Conservation (phyloP, 1,140 invertebrate species). For the Mactra quadrangularis region DNA sequence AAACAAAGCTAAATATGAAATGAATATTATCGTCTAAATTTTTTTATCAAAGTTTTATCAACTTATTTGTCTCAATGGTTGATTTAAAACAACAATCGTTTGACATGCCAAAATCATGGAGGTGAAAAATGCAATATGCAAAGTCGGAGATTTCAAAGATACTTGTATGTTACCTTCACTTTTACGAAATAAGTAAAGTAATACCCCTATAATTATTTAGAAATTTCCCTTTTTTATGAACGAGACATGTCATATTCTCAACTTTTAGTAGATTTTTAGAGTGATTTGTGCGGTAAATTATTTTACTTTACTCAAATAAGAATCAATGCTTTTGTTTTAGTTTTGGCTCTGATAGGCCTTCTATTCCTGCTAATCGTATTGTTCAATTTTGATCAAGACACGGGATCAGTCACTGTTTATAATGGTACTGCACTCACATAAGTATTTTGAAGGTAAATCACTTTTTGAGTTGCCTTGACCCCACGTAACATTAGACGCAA, state of each 20-base stretch:
- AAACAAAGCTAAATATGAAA: too few species aligned
- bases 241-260: conserved; percentile 40
- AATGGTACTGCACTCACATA: not conserved
- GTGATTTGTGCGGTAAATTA: too few species aligned
- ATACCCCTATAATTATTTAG: too few species aligned
- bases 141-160: conserved; percentile 33
- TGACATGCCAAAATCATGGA: conserved; percentile 6
- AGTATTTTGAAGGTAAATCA: not conserved
- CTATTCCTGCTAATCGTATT: conserved; percentile 13
- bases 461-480: conserved; percentile 6
- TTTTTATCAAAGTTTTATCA: too few species aligned
- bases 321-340: conserved; percentile 8
- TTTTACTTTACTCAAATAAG: too few species aligned
- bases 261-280: too few species aligned
- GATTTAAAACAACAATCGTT: too few species aligned
- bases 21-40: too few species aligned
- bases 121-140: conserved; percentile 26
- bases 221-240: too few species aligned
- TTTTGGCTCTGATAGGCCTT: conserved; percentile 1
- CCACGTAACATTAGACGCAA: conserved; percentile 2
- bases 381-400: conserved; percentile 18
- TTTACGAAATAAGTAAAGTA: too few species aligned
- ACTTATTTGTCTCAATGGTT: too few species aligned
- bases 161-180: too few species aligned
- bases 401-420: conserved; percentile 9